A percentile compares a stretch with the other conserved stretches of the same genome.
phyloP scores from a whole-genome alignment of 2,113 vertebrate genomes.

The Bos taurus region DNA sequence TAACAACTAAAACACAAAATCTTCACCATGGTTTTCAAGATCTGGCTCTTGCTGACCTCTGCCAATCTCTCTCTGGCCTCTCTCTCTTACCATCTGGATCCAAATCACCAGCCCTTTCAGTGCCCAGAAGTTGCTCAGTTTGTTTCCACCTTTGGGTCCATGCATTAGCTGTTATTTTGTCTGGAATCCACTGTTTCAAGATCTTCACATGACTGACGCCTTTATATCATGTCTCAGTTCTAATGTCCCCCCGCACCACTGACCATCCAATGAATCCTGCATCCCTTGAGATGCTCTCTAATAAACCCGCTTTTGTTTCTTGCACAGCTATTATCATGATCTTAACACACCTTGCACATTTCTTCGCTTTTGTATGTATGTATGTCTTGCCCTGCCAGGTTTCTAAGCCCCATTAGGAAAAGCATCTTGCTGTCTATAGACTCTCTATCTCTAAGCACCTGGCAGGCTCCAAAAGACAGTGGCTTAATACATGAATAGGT shows the following conservation, averaged over 20 bases:
- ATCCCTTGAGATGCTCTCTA: background rate
- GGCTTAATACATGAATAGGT: background rate
- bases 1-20: background rate
- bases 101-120: background rate
- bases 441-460: background rate
- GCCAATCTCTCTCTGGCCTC: background rate
- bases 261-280: background rate
- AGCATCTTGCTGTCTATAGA: background rate
- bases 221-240: background rate
- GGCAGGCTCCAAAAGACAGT: background rate
- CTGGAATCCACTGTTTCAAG: background rate
- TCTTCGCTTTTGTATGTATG: background rate
- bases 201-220: background rate
- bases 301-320: background rate
- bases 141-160: background rate
- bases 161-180: background rate
- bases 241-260: accelerated
- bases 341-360: background rate
- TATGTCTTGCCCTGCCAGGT: background rate
- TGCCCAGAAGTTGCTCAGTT: background rate
- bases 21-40: background rate
- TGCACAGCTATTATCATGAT: background rate
- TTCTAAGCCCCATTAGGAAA: background rate
- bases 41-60: background rate
- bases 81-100: background rate